Base-by-base conservation (phyloP, 2,797 vertebrate species). In the Oreochromis mossambicus region DNA sequence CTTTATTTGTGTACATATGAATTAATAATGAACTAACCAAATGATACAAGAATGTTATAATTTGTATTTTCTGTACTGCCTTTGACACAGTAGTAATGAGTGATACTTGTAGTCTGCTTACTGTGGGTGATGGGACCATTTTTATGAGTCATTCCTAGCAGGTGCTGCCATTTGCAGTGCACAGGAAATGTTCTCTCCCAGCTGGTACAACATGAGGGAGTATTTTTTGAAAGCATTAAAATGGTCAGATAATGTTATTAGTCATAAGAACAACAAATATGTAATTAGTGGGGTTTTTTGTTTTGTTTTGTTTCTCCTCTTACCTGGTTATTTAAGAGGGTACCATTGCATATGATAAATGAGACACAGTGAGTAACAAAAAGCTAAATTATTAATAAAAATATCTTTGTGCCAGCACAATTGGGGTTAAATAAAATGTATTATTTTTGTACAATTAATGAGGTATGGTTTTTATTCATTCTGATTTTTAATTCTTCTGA, bases 1-100 rank as follows among this genome's bases (percentile, higher is more conserved):
- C 63, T 92, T 90, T 88, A 89, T 94, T 91, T 91, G 88, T 91
- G 26, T 88, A 86, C 80, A 51, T 32, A 24, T 83, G 52, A 83
- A 76, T 82, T 82, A 55, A 86, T 52, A 17, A 68, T 34, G 11
- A 66, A 63, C 58, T 29, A 51, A 79, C 13, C n/a, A 36, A 86
- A 83, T 6, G 50, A 34, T 58, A 82, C 10, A n/a, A 51, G 34
- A 86, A 77, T 88, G 46, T 83, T 58, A 17, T 83, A 55, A 10
- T 77, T 83, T 87, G 29, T 12, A n/a, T 81, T 85, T 83, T 83
- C n/a, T 83, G 29, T 80, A 21, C 46, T 38, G 80, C 82, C 79
- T 19, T 75, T 66, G n/a, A 82, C 48, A 51, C 38, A 9, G 54
- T 77, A 83, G 24, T 8, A 38, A 34, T 63, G 34, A 85, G 32